Percentiles rank a stretch among this genome's conserved stretches.
phyloP scores from a whole-genome alignment of 2,113 vertebrate genomes.

The Istiophorus platypterus region DNA sequence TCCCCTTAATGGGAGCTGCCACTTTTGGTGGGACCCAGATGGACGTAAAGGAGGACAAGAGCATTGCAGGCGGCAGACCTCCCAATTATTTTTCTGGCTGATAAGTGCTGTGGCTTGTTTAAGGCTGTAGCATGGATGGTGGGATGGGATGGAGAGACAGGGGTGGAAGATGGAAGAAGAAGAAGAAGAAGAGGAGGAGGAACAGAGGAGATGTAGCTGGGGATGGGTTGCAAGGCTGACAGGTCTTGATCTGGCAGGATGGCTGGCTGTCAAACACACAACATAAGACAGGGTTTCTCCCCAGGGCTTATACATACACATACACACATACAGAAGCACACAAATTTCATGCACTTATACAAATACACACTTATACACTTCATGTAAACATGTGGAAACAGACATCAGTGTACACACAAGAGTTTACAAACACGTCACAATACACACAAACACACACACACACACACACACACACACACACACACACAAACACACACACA shows the following conservation, averaged over 20 bases:
- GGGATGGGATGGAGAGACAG: slow-evolving; percentile 42
- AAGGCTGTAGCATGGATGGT: slow-evolving; percentile 67
- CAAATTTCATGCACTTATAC: slow-evolving; percentile 40
- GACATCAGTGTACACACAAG: slow-evolving; percentile 29
- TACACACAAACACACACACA: background rate
- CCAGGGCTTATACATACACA: slow-evolving; percentile 60
- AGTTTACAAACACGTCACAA: slow-evolving; percentile 32
- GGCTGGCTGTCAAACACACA: slow-evolving; percentile 80
- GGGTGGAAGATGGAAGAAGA: slow-evolving; percentile 24
- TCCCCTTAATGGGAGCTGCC: slow-evolving; percentile 80
- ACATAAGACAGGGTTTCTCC: slow-evolving; percentile 70
- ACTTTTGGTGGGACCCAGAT: slow-evolving; percentile 77
- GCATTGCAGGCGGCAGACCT: slow-evolving; percentile 78
- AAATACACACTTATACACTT: slow-evolving; percentile 47
- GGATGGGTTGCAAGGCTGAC: slow-evolving; percentile 77
- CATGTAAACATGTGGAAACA: slow-evolving; percentile 48
- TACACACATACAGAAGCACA: slow-evolving; percentile 37
- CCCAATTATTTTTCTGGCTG: slow-evolving; percentile 87
- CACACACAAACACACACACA: background rate
- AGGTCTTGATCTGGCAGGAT: slow-evolving; percentile 80
- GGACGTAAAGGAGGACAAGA: slow-evolving; percentile 74
- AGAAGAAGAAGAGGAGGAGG: slow-evolving; percentile 31
- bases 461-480: background rate
- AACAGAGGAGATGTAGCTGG: slow-evolving; percentile 4
- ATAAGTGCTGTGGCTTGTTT: slow-evolving; percentile 83